Evolutionary conservation across 2,888 invertebrate species (phyloP), one percentile per base, ranked within the genome.

Genomic region (Chloroclysta siterata): DNA sequence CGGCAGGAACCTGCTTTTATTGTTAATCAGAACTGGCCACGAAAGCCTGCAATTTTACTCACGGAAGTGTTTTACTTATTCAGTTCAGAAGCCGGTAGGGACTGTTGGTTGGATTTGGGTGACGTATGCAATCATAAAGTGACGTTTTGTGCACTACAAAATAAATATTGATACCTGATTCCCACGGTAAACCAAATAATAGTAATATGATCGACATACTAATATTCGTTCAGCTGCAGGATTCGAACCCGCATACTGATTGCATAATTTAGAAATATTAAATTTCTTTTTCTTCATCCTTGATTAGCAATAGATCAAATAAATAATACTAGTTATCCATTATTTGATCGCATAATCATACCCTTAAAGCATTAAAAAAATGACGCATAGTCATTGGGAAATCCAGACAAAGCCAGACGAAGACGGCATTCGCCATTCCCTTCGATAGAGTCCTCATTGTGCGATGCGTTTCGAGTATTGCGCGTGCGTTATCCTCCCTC

Each of bases 311-410:
- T 7, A 6, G n/a, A 6, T 33, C 8, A 33, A 33, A 33, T 33
- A 33, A n/a, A n/a, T n/a, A n/a, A n/a, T n/a, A n/a, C n/a, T n/a
- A n/a, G n/a, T n/a, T n/a, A 33, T 8, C 2, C 8, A 7, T 33
- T 6, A 33, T 33, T 33, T 8, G 6, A 22, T 22, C 3, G 22
- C 22, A 2, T 22, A 66, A 66, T 66, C 39, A 60, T 44, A 63
- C 46, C 13, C 66, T 69, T 64, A 62, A 72, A 72, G 71, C 61
- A n/a, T 69, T 65, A 64, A 78, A 81, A 86, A 88, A 84, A 83
- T 87, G 89, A 89, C 89, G 90, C 85, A 87, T 88, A 89, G 87
- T 87, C 87, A 89, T 84, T 76, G 91, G 90, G 82, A 90, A 90
- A 88, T 84, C 89, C 90, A 87, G 88, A 88, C 88, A 86, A 88